These are phyloP conservation scores for Ganaspis brasiliensis DNA, from an alignment of 2,888 invertebrate genomes.

Conservation along the genomic window DNA sequence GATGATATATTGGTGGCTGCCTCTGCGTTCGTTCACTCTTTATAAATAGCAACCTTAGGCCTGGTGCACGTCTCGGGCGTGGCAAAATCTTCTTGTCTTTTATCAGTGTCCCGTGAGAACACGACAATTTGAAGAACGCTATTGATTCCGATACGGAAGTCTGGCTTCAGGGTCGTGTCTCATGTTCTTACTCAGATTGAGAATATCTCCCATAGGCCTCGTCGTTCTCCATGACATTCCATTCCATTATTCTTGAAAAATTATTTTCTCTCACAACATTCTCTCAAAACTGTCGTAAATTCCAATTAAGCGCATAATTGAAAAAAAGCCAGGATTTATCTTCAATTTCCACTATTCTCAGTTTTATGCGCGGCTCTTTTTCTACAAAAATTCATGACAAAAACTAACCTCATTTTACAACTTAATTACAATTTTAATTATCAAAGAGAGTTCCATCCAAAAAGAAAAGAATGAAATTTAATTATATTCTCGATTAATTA, in stretches of 20 bases:
- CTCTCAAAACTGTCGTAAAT: background rate
- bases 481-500: too few species aligned
- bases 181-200: slow-evolving; percentile 4
- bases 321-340: background rate
- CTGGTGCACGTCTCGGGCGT: slow-evolving; percentile 29
- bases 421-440: too few species aligned
- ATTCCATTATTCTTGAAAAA: background rate
- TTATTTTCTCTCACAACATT: background rate
- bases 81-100: slow-evolving; percentile 17
- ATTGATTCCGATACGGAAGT: slow-evolving; percentile 36
- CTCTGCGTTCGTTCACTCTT: slow-evolving; percentile 35
- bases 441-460: too few species aligned
- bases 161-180: slow-evolving; percentile 15
- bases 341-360: background rate
- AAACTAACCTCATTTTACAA: too few species aligned
- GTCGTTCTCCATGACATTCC: background rate
- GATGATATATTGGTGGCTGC: slow-evolving; percentile 9
- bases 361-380: too few species aligned
- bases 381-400: too few species aligned
- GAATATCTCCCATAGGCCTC: slow-evolving; percentile 7
- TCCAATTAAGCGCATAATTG: background rate
- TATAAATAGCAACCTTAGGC: slow-evolving; percentile 40
- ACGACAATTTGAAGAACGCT: slow-evolving; percentile 37
- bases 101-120: slow-evolving; percentile 30
- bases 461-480: too few species aligned